Conservation (phyloP, 2,113 vertebrate genomes). For the Prionailurus bengalensis region DNA sequence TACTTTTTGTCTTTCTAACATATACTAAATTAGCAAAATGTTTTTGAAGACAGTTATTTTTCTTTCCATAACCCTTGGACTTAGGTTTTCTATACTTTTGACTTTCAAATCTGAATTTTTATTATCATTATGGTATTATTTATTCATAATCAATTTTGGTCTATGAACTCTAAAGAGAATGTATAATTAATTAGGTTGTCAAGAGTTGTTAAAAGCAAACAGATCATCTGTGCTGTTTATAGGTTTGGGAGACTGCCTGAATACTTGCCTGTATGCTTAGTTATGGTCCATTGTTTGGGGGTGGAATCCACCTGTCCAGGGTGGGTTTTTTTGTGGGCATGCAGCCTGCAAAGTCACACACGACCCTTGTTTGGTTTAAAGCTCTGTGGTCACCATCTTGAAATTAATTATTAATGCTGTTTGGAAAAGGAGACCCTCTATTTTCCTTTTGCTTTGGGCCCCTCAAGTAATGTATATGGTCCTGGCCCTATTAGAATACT, state of each 20-base stretch:
- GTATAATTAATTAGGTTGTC: constrained; percentile 4
- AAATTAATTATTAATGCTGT: neutral
- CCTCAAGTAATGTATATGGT: neutral
- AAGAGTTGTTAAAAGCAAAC: neutral
- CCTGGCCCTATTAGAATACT: neutral
- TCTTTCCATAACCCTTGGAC: neutral
- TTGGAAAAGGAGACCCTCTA: neutral
- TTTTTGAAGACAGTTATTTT: constrained; percentile 9
- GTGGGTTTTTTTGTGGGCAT: neutral
- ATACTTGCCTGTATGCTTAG: neutral
- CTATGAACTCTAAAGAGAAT: neutral
- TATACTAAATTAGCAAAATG: neutral
- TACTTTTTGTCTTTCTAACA: neutral
- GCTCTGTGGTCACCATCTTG: neutral
- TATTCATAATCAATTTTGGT: neutral
- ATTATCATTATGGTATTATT: neutral
- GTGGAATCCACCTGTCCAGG: neutral
- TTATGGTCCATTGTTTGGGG: neutral
- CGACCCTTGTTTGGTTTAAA: neutral
- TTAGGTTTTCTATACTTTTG: constrained; percentile 18
- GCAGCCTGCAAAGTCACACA: too few relatives aligned
- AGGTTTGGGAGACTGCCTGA: neutral
- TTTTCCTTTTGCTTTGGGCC: neutral
- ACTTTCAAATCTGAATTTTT: neutral
- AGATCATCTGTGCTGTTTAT: neutral